Evolutionary conservation across 2,888 invertebrate genomes (phyloP), one percentile per base, ranked within the genome.

Genomic region (Limnephilus rhombicus): DNA sequence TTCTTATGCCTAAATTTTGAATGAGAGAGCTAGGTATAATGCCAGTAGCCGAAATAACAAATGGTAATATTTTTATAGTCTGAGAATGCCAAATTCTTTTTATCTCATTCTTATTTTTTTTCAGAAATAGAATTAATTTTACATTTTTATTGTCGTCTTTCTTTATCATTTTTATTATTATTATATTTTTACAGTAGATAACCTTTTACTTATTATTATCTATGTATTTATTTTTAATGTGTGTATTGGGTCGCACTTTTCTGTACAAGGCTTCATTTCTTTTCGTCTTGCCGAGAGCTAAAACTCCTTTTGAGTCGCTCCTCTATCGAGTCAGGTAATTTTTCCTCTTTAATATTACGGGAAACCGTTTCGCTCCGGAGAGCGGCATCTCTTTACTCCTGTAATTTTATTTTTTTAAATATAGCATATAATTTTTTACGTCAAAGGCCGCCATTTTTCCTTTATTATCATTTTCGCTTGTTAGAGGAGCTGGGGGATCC

Each of bases 321-420:
- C 94, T 94, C 94, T 80, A 92, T 45, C 41, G 88, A 89, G 80
- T 37, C 80, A 94, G 94, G 94, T 34, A 95, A 94, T 95, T 95
- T 95, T 95, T 95, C 94, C 94, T 95, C 94, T 94, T 95, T 95
- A 95, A 95, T 93, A 95, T 94, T 95, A 95, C 95, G 95, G 95
- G 95, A 95, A 95, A 95, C 94, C 95, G 95, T 95, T 95, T 95
- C 95, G 94, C 94, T 94, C 94, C 94, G 94, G 93, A 93, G 93
- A 93, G 94, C 49, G 45, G 80, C 82, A 37, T 86, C 92, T 89
- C 91, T 91, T 13, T 37, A 81, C 85, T 81, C 89, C 83, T 91
- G 91, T 88, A 53, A 91, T 90, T 87, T 92, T 90, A 87, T 92
- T 80, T 86, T 90, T 91, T 91, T 91, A 92, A 92, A 90, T 92